These are phyloP conservation scores for Bhutanitis thaidina DNA, from an alignment of 2,888 invertebrate genomes.

Conservation along the genomic window DNA sequence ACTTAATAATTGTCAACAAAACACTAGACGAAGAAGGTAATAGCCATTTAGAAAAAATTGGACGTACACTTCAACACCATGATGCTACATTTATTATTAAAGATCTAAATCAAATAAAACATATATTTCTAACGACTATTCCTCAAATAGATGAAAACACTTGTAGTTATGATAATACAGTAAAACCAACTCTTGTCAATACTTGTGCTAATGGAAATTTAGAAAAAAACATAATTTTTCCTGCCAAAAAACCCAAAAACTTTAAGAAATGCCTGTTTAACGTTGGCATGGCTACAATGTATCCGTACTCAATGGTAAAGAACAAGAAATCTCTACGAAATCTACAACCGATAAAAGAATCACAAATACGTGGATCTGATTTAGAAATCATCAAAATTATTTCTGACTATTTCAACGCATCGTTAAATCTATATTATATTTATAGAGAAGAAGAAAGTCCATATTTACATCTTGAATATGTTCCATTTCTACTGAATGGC, in stretches of 20 bases:
- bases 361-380: constrained; percentile 43
- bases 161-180: constrained; percentile 33
- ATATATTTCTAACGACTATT: constrained; percentile 36
- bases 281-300: constrained; percentile 45
- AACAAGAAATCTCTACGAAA: constrained; percentile 33
- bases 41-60: constrained; percentile 28
- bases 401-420: constrained; percentile 47
- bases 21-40: constrained; percentile 21
- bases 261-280: constrained; percentile 50
- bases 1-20: constrained; percentile 36
- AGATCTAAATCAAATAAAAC: constrained; percentile 18
- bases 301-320: constrained; percentile 44
- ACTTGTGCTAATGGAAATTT: constrained; percentile 37
- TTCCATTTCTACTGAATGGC: constrained; percentile 47
- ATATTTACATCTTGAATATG: constrained; percentile 29
- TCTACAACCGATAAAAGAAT: constrained; percentile 38
- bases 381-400: constrained; percentile 53
- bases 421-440: constrained; percentile 42
- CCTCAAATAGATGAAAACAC: constrained; percentile 38
- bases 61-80: constrained; percentile 28
- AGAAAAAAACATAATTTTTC: constrained; percentile 32
- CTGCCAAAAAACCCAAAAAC: constrained; percentile 38
- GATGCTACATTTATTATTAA: constrained; percentile 41
- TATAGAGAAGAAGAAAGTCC: constrained; percentile 38
- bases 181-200: constrained; percentile 32